These are phyloP conservation scores for Saguinus midas DNA, from an alignment of 2,113 vertebrate species.

Conservation along the genomic window DNA sequence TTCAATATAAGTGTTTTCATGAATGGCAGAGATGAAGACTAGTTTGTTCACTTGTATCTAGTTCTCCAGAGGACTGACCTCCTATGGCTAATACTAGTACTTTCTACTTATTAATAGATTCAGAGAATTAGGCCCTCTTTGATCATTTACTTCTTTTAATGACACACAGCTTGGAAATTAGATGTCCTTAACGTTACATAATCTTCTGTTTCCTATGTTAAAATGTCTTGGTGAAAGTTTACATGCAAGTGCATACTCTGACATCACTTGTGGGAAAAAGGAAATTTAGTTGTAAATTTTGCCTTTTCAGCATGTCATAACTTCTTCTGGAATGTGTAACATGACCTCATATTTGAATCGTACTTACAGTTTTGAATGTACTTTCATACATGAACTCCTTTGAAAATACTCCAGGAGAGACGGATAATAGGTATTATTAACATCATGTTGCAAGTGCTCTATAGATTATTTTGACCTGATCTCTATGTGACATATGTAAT, in stretches of 20 bases:
- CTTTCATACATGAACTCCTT: neutral
- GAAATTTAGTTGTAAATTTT: neutral
- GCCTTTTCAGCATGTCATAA: neutral
- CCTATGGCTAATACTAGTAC: neutral
- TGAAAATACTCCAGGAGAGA: neutral
- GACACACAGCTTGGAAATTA: neutral
- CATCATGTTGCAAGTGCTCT: neutral
- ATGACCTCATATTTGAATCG: neutral
- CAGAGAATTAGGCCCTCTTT: neutral
- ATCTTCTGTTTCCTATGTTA: neutral
- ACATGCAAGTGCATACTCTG: neutral
- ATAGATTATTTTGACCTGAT: neutral
- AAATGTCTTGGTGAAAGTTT: neutral
- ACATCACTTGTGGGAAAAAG: neutral
- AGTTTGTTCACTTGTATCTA: neutral
- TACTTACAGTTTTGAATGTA: neutral
- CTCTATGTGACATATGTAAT: neutral
- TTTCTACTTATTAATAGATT: neutral
- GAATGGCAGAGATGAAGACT: neutral
- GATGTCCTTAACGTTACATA: neutral
- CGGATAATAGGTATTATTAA: neutral
- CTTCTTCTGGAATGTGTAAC: neutral
- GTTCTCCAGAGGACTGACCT: neutral
- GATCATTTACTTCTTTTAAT: neutral
- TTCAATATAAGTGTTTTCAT: conserved; percentile 18